phyloP scores from a whole-genome alignment of 2,113 vertebrate genomes.

The Gnathonemus echidnorhynchus region DNA sequence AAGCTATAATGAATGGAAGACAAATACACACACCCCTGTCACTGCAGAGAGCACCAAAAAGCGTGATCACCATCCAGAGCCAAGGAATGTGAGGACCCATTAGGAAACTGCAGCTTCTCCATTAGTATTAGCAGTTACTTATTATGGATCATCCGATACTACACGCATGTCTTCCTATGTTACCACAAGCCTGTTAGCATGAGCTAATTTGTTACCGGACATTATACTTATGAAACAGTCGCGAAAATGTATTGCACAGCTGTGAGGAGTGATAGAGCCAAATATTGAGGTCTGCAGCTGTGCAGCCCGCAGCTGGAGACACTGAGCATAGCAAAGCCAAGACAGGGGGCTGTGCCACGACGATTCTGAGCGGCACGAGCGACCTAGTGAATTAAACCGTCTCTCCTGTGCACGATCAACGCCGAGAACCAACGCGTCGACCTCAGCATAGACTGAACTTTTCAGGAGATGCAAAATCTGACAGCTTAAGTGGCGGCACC shows the following conservation, averaged over 20 bases:
- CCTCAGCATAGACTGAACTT: not conserved
- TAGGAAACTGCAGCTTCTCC: not conserved
- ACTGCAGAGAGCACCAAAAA: not conserved
- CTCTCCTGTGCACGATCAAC: not conserved
- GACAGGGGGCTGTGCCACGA: not conserved
- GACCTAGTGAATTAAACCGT: not conserved
- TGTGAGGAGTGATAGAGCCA: not conserved
- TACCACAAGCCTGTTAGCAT: not conserved
- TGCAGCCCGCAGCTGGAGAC: not conserved
- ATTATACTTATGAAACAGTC: not conserved
- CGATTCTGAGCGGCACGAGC: not conserved
- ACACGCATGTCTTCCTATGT: not conserved
- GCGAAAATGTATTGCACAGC: not conserved
- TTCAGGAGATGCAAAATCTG: not conserved
- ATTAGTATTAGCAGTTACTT: not conserved
- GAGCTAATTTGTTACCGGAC: not conserved
- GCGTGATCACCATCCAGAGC: not conserved
- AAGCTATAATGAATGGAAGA: not conserved
- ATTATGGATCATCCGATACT: not conserved
- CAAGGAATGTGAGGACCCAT: not conserved
- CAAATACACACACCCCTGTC: not conserved
- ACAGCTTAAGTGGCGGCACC: not conserved
- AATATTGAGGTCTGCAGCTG: not conserved
- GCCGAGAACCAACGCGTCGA: not conserved
- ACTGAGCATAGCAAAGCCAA: not conserved